phyloP scores from a whole-genome alignment of 2,797 vertebrate species.

The Cossypha polioptera region DNA sequence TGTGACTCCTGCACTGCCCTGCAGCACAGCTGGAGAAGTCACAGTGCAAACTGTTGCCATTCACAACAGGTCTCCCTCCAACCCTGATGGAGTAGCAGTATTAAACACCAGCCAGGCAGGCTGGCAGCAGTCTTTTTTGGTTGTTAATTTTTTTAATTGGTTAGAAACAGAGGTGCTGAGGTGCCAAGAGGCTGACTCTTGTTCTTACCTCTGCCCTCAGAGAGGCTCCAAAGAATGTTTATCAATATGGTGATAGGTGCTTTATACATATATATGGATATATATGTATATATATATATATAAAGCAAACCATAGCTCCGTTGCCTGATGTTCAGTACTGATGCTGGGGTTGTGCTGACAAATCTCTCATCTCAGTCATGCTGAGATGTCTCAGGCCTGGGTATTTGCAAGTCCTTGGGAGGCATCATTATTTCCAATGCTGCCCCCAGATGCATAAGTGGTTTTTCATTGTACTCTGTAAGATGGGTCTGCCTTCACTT shows the following conservation, averaged over 20 bases:
- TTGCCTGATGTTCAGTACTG: slow-evolving; percentile 40
- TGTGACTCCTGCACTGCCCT: neutral
- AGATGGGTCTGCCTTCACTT: neutral
- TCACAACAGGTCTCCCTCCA: slow-evolving; percentile 37
- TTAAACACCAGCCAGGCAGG: slow-evolving; percentile 21
- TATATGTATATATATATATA: neutral
- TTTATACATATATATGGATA: slow-evolving; percentile 27
- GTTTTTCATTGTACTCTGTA: neutral
- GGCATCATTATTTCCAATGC: neutral
- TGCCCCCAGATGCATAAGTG: neutral
- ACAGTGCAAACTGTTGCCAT: slow-evolving; percentile 5
- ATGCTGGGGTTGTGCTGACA: neutral
- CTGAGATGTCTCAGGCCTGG: slow-evolving; percentile 31
- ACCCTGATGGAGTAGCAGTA: slow-evolving; percentile 44
- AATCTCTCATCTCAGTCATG: neutral
- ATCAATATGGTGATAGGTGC: neutral
- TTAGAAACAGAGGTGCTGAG: slow-evolving; percentile 26
- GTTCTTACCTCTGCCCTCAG: neutral
- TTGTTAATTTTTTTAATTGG: neutral
- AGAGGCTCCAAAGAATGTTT: slow-evolving; percentile 51
- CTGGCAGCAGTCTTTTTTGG: neutral
- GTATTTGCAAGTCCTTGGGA: slow-evolving; percentile 9
- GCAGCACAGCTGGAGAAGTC: neutral
- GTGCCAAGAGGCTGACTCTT: slow-evolving; percentile 1
- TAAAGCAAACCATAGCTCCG: slow-evolving; percentile 25